Evolutionary conservation across 2,888 invertebrate genomes (phyloP).

Genomic region (Belgica antarctica): DNA sequence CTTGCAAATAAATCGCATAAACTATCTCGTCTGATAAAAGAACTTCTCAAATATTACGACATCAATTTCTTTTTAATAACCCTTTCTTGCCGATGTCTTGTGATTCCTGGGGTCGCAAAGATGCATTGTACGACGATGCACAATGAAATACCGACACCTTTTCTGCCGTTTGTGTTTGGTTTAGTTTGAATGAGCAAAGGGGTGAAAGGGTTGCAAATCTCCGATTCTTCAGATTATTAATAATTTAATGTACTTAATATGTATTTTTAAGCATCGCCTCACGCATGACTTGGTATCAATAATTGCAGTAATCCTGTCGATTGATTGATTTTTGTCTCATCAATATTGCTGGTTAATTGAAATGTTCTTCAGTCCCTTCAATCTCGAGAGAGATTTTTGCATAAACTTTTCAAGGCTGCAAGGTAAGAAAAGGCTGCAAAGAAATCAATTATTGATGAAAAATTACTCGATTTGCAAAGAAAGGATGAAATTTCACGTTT

Average conservation of each 20-base stretch:
- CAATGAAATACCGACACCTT: not conserved
- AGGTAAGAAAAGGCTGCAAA: not conserved
- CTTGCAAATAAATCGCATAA: conserved; percentile 33
- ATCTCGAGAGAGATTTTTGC: not conserved
- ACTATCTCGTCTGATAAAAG: conserved; percentile 18
- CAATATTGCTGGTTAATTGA: conserved; percentile 20
- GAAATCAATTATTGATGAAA: not conserved
- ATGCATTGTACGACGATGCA: not conserved
- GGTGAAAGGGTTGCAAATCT: not conserved
- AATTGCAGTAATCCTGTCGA: conserved; percentile 14
- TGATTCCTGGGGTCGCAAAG: not conserved
- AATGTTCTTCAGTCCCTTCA: conserved; percentile 1
- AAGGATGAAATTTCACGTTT: too few species aligned
- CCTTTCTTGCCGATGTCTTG: not conserved
- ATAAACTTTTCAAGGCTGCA: not conserved
- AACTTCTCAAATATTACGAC: not conserved
- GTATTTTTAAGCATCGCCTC: not conserved
- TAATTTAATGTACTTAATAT: conserved; percentile 26
- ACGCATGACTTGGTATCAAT: conserved; percentile 12
- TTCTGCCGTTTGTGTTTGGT: not conserved
- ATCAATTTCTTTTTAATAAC: conserved; percentile 35
- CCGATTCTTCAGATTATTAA: not conserved
- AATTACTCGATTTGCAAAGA: too few species aligned
- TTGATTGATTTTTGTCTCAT: conserved; percentile 17
- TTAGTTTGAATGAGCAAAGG: not conserved